These are phyloP conservation scores for Crocodylus rhombifer DNA, from an alignment of 2,797 vertebrate species.

Conservation along the genomic window DNA sequence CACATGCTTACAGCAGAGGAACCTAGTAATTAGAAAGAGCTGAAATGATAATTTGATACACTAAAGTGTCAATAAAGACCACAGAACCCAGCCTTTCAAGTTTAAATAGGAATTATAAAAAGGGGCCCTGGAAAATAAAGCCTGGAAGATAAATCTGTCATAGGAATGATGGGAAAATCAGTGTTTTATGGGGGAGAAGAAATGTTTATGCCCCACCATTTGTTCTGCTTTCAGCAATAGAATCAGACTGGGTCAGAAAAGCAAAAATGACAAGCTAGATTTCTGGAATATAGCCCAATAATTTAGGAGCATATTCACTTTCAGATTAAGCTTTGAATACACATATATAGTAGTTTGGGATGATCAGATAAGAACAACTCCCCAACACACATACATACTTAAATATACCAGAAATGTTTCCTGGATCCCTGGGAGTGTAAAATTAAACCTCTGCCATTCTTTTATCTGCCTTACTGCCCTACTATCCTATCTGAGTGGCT, in stretches of 20 bases:
- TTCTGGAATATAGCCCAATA: neutral
- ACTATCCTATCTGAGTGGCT: too few species aligned
- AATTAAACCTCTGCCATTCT: too few species aligned
- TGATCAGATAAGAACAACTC: neutral
- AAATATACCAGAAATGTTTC: too few species aligned
- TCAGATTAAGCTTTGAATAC: neutral
- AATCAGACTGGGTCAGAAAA: neutral
- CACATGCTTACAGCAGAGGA: too few species aligned
- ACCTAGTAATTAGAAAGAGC: neutral
- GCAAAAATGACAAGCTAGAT: neutral
- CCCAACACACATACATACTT: too few species aligned
- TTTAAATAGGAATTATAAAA: conserved; percentile 20
- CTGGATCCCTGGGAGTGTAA: too few species aligned
- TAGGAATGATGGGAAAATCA: neutral
- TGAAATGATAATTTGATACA: neutral
- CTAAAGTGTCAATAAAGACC: neutral
- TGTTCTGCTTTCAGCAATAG: conserved; percentile 4
- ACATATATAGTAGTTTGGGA: neutral
- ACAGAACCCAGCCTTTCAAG: neutral
- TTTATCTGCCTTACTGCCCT: too few species aligned
- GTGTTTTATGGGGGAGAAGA: neutral
- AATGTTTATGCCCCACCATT: neutral
- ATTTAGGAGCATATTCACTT: conserved; percentile 10
- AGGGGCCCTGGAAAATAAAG: neutral
- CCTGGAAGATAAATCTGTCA: neutral